A percentile compares a stretch with the other conserved stretches of the same genome.
phyloP scores from a whole-genome alignment of 2,113 vertebrate genomes.

The Cyprinodon brontotheroides region DNA sequence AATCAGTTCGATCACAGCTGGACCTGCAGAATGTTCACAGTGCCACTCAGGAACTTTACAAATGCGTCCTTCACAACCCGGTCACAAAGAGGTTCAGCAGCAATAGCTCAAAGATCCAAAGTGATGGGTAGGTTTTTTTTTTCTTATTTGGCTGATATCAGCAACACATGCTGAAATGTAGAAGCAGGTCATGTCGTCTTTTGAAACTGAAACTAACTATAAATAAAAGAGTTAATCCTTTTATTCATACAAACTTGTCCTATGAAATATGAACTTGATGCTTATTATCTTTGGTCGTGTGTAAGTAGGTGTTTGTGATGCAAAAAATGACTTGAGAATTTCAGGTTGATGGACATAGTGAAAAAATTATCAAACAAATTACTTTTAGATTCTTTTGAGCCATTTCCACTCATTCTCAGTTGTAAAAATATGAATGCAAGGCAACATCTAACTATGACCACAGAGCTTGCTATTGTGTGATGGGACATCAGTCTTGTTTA shows the following conservation, averaged over 20 bases:
- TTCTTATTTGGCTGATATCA: not conserved
- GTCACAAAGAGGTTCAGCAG: conserved; percentile 56
- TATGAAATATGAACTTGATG: not conserved
- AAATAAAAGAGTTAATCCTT: not conserved
- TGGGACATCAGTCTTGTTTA: not conserved
- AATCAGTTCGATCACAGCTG: conserved; percentile 29
- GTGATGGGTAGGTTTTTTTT: conserved; percentile 61
- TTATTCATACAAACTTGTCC: not conserved
- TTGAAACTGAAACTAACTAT: not conserved
- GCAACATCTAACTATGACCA: not conserved
- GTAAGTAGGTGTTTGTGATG: not conserved
- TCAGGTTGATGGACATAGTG: not conserved
- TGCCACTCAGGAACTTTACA: conserved; percentile 67
- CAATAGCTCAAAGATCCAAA: conserved; percentile 22
- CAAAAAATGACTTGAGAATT: not conserved
- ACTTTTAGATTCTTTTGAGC: not conserved
- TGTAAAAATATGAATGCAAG: not conserved
- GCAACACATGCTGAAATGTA: not conserved
- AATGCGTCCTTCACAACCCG: conserved; percentile 66
- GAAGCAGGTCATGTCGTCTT: not conserved
- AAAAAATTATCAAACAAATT: not conserved
- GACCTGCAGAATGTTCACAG: conserved; percentile 25
- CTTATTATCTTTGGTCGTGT: not conserved
- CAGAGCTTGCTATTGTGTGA: not conserved
- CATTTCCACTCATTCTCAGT: not conserved